Percentiles rank a stretch among this genome's conserved stretches.
Conservation (phyloP, 2,797 vertebrate genomes). For the Gypaetus barbatus region DNA sequence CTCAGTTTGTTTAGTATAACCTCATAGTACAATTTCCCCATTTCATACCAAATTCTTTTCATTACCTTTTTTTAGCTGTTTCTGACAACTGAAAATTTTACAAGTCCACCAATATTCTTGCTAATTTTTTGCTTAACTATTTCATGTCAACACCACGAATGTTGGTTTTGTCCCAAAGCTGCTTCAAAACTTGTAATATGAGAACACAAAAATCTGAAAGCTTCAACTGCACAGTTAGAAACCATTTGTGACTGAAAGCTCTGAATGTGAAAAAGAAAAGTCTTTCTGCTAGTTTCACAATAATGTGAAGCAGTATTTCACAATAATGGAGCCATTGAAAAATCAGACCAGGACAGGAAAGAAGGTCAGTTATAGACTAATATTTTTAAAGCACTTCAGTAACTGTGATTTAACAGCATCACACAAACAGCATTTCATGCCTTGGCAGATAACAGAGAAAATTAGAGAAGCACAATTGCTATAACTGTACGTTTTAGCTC, state of each 20-base stretch:
- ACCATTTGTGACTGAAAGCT: background rate
- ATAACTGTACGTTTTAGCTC: background rate
- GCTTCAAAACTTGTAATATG: background rate
- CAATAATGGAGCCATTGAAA: background rate
- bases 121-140: background rate
- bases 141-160: background rate
- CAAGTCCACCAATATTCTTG: background rate
- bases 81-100: background rate
- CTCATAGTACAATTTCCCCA: background rate
- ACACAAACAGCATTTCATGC: background rate
- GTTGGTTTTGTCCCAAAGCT: background rate
- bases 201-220: background rate
- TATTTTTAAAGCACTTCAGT: background rate
- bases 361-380: background rate
- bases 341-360: background rate
- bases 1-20: background rate
- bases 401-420: background rate
- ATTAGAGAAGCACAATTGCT: background rate
- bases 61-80: background rate
- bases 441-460: background rate
- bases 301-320: background rate
- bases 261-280: background rate
- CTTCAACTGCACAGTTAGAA: background rate
- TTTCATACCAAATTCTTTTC: background rate
- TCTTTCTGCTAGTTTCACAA: background rate